These are phyloP conservation scores for Lordiphosa collinella DNA, from an alignment of 1,140 invertebrate species.

Conservation along the genomic window DNA sequence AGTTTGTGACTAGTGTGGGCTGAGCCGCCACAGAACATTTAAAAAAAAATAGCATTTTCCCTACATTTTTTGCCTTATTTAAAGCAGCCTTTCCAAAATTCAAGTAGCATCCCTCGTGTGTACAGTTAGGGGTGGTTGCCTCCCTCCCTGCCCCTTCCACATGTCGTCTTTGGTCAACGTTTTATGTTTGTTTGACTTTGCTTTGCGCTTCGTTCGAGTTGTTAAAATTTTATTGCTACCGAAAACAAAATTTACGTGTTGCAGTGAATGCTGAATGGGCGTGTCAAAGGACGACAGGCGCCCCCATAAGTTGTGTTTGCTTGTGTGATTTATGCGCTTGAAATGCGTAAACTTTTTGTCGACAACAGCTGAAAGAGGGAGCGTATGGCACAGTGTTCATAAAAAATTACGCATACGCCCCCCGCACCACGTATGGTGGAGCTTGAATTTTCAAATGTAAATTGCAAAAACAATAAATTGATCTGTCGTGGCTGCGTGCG, in stretches of 20 bases:
- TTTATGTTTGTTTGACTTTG: slow-evolving; percentile 35
- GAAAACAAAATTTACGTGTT: slow-evolving; percentile 58
- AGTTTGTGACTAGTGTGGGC: too few relatives aligned
- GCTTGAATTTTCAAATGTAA: background rate
- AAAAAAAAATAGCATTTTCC: too few relatives aligned
- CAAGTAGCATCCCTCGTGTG: too few relatives aligned
- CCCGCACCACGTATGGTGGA: background rate
- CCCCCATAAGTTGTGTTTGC: slow-evolving; percentile 7
- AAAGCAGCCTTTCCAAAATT: too few relatives aligned
- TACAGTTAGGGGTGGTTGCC: background rate
- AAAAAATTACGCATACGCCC: background rate
- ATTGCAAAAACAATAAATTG: slow-evolving; percentile 3
- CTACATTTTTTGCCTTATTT: too few relatives aligned
- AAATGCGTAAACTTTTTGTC: slow-evolving; percentile 50
- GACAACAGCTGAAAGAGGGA: background rate
- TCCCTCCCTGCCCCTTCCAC: background rate
- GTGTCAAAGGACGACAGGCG: background rate
- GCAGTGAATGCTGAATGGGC: slow-evolving; percentile 11
- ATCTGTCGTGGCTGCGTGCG: slow-evolving; percentile 8
- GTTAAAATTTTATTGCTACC: slow-evolving; percentile 65
- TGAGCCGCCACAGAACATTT: too few relatives aligned
- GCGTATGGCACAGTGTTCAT: too few relatives aligned
- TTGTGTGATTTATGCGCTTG: slow-evolving; percentile 62
- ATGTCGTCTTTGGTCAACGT: slow-evolving; percentile 7
- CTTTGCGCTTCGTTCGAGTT: slow-evolving; percentile 35